These are phyloP conservation scores for Melanotaenia pygmaea DNA, from an alignment of 2,797 vertebrate species.

Conservation along the genomic window DNA sequence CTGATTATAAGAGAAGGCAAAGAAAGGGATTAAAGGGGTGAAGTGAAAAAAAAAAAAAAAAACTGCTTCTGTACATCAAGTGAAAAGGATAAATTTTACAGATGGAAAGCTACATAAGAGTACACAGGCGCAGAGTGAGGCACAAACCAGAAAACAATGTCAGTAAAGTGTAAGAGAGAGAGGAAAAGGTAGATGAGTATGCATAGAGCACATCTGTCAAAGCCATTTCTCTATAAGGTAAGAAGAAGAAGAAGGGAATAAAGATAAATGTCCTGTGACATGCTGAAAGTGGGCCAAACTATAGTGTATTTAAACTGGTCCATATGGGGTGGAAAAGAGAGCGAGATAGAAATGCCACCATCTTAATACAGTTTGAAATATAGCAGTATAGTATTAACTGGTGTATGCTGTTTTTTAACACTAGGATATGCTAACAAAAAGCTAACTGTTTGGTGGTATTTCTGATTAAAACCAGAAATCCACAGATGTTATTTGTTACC, in stretches of 20 bases:
- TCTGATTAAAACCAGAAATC: constrained; percentile 44
- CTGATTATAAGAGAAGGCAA: constrained; percentile 26
- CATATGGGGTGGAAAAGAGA: constrained; percentile 59
- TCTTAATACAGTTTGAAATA: constrained; percentile 64
- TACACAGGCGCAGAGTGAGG: constrained; percentile 37
- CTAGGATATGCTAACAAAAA: constrained; percentile 7
- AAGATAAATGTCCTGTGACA: constrained; percentile 82
- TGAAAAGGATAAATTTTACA: constrained; percentile 63
- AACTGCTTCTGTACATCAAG: constrained; percentile 19
- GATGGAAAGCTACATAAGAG: constrained; percentile 61
- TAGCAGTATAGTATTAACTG: constrained; percentile 34
- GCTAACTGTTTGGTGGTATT: constrained; percentile 48
- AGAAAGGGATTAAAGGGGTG: constrained; percentile 18
- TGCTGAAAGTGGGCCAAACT: constrained; percentile 76
- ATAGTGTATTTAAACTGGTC: constrained; percentile 75
- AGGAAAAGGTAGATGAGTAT: constrained; percentile 22
- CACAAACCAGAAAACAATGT: constrained; percentile 61
- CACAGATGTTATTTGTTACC: background rate
- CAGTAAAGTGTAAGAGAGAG: constrained; percentile 42
- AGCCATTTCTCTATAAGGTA: constrained; percentile 73
- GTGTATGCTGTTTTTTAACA: constrained; percentile 38
- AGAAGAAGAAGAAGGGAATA: constrained; percentile 74
- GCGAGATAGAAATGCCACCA: constrained; percentile 46
- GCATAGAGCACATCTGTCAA: constrained; percentile 74
- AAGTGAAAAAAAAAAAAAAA: constrained; percentile 9